These are phyloP conservation scores for Sparidentex hasta DNA, from an alignment of 2,797 vertebrate genomes.

Conservation along the genomic window DNA sequence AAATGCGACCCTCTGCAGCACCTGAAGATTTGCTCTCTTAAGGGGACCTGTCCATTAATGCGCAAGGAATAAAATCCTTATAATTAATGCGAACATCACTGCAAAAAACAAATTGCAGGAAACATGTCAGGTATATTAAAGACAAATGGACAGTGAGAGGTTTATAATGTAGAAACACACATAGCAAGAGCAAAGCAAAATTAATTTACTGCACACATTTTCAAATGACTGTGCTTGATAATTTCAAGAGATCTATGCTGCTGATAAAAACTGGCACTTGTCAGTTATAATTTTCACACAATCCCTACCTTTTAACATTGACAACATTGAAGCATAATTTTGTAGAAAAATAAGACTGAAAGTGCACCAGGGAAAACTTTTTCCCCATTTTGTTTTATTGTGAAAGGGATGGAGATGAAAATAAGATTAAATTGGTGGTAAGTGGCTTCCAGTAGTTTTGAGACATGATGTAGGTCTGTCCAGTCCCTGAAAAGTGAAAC, in stretches of 20 bases:
- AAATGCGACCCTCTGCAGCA: slow-evolving; percentile 32
- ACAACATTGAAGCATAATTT: background rate
- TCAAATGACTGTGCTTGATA: slow-evolving; percentile 41
- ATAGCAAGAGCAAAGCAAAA: slow-evolving; percentile 12
- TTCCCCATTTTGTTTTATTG: background rate
- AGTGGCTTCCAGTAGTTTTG: background rate
- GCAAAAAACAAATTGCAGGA: slow-evolving; percentile 38
- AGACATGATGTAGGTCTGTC: background rate
- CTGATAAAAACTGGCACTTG: background rate
- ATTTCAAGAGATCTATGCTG: slow-evolving; percentile 35
- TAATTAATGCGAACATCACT: slow-evolving; percentile 54
- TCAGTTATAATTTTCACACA: background rate
- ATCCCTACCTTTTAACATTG: background rate
- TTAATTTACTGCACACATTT: slow-evolving; percentile 36
- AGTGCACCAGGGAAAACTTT: background rate
- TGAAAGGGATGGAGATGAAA: background rate
- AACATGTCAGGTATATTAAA: slow-evolving; percentile 45
- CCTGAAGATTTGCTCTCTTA: slow-evolving; percentile 24
- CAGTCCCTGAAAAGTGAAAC: slow-evolving; percentile 32
- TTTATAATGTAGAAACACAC: slow-evolving; percentile 15
- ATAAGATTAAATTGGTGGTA: background rate
- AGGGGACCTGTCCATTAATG: slow-evolving; percentile 42
- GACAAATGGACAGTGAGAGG: slow-evolving; percentile 33
- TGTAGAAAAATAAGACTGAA: slow-evolving; percentile 1
- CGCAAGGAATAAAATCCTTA: slow-evolving; percentile 34